Evolutionary conservation across 2,888 invertebrate genomes (phyloP).

Genomic region (Andrena haemorrhoa): DNA sequence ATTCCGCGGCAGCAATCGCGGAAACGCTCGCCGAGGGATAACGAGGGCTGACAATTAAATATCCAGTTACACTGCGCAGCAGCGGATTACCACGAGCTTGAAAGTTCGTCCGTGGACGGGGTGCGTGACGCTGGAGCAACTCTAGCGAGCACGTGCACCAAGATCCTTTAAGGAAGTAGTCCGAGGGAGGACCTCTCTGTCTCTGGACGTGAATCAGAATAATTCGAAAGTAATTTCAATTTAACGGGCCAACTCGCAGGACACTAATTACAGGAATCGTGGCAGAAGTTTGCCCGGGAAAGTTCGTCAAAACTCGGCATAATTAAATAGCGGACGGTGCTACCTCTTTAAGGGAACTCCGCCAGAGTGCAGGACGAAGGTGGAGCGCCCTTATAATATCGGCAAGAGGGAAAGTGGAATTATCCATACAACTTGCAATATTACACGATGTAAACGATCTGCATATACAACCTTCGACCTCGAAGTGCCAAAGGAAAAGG

Average conservation of each 20-base stretch:
- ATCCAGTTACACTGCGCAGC: constrained; percentile 17
- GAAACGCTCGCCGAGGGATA: not conserved
- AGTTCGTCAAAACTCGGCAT: constrained; percentile 64
- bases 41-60: constrained; percentile 26
- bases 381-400: constrained; percentile 17
- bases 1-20: constrained; percentile 12
- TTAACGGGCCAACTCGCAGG: constrained; percentile 35
- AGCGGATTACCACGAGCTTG: not conserved
- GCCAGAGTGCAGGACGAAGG: not conserved
- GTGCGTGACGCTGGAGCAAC: constrained; percentile 12
- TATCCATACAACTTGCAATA: too few species aligned
- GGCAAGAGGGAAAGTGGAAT: not conserved
- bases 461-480: too few species aligned
- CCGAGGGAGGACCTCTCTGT: not conserved
- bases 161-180: not conserved
- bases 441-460: too few species aligned
- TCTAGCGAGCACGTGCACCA: not conserved
- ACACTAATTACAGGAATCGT: constrained; percentile 66
- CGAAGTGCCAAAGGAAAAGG: too few species aligned
- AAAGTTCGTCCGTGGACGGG: constrained; percentile 10
- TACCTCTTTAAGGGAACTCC: constrained; percentile 33
- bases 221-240: constrained; percentile 58
- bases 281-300: constrained; percentile 37
- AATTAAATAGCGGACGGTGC: constrained; percentile 61
- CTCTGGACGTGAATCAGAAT: constrained; percentile 23